Evolutionary conservation across 2,797 vertebrate species (phyloP).

Genomic region (Crenuchus spilurus): DNA sequence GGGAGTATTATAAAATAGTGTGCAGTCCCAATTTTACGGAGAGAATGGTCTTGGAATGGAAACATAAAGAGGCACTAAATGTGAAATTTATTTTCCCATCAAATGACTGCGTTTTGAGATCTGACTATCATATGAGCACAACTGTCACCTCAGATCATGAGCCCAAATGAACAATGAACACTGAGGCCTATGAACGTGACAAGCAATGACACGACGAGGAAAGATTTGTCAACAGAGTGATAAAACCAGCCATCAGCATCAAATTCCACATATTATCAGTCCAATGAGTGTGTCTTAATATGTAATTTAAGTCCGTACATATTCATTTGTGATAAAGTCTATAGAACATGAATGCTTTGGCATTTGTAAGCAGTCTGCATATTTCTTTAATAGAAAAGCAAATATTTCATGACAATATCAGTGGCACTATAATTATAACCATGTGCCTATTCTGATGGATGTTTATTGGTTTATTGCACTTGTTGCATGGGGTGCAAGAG

Average conservation of each 20-base stretch:
- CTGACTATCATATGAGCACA: conserved; percentile 64
- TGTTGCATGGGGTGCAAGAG: conserved; percentile 1
- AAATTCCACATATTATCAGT: conserved; percentile 4
- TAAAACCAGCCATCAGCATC: conserved; percentile 5
- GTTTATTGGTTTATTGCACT: background rate
- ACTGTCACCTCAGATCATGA: conserved; percentile 52
- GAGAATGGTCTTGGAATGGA: conserved; percentile 69
- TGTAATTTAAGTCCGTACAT: background rate
- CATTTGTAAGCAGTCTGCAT: background rate
- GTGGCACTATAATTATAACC: background rate
- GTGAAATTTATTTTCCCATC: conserved; percentile 62
- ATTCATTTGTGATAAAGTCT: background rate
- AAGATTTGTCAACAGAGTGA: conserved; percentile 21
- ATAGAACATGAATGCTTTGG: background rate
- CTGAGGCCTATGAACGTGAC: conserved; percentile 13
- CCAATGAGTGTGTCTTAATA: background rate
- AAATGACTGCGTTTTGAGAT: conserved; percentile 73
- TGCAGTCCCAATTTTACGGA: conserved; percentile 72
- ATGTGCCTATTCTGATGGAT: background rate
- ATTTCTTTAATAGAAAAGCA: background rate
- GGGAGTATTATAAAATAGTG: conserved; percentile 79
- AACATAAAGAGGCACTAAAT: conserved; percentile 73
- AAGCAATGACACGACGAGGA: conserved; percentile 16
- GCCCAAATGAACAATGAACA: conserved; percentile 43
- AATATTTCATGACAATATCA: background rate